Conservation (phyloP, 2,113 vertebrate genomes). For the Laterallus jamaicensis region DNA sequence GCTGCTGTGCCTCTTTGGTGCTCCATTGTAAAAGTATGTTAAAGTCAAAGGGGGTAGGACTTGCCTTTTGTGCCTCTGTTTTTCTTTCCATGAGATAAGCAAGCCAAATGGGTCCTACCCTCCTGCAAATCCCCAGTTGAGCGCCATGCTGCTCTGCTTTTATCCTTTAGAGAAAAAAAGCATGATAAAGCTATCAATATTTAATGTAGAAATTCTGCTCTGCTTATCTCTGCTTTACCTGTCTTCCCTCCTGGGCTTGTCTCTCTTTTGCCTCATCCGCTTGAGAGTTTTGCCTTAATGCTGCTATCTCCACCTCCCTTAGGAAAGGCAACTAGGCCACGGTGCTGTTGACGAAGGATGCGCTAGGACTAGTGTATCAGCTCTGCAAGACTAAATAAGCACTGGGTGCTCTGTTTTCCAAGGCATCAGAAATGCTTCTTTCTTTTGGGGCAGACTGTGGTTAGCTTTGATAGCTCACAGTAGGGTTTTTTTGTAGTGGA, state of each 20-base stretch:
- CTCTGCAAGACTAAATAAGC: not conserved
- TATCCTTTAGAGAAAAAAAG: not conserved
- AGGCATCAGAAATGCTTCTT: not conserved
- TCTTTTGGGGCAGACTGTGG: not conserved
- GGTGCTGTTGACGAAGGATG: not conserved
- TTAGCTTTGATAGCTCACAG: not conserved
- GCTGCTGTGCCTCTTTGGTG: not conserved
- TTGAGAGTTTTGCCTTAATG: slow-evolving; percentile 36
- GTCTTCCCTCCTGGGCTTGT: not conserved
- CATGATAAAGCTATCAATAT: not conserved
- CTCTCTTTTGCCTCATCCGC: slow-evolving; percentile 23
- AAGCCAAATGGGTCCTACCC: not conserved
- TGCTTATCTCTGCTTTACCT: not conserved
- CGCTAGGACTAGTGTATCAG: not conserved
- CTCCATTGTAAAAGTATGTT: not conserved
- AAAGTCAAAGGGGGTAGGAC: not conserved
- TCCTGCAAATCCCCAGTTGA: not conserved
- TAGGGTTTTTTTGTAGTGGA: not conserved
- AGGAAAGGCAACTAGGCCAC: not conserved
- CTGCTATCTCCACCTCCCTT: not conserved
- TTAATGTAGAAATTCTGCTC: slow-evolving; percentile 7
- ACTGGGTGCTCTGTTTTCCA: slow-evolving; percentile 7
- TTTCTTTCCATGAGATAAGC: not conserved
- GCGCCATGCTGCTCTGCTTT: not conserved
- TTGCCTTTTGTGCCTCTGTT: not conserved